Evolutionary conservation across 2,797 vertebrate genomes (phyloP).

Genomic region (Pseudochirops cupreus): DNA sequence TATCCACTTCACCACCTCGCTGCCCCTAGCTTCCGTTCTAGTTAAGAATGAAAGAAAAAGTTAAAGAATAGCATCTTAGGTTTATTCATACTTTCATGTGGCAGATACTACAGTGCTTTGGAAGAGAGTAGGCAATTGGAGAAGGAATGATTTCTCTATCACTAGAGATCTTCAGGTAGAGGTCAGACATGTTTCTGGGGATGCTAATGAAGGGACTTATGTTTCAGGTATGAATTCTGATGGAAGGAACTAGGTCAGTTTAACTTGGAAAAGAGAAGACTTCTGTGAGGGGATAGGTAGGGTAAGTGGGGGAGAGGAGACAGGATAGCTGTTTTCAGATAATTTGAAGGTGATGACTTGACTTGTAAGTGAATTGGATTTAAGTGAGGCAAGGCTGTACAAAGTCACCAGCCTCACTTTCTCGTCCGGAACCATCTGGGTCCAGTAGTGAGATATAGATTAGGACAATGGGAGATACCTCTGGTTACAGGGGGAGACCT

Average conservation of each 20-base stretch:
- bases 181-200: not conserved
- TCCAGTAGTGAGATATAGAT: too few species aligned
- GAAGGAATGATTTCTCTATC: not conserved
- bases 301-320: too few species aligned
- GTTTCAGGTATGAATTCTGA: not conserved
- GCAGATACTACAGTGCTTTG: not conserved
- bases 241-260: not conserved
- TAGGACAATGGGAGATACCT: too few species aligned
- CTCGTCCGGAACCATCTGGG: too few species aligned
- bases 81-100: not conserved
- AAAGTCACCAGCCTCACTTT: too few species aligned
- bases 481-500: too few species aligned
- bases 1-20: too few species aligned
- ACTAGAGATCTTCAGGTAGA: not conserved
- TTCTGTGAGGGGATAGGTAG: too few species aligned
- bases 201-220: not conserved
- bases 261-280: not conserved
- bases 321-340: too few species aligned
- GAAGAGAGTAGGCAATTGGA: not conserved
- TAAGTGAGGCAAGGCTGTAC: too few species aligned
- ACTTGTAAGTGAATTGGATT: too few species aligned
- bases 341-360: too few species aligned
- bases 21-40: not conserved
- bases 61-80: not conserved
- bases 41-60: not conserved